A percentile compares a stretch with the other conserved stretches of the same genome.
Conservation (phyloP, 2,888 invertebrate genomes). For the Pimpla rufipes region DNA sequence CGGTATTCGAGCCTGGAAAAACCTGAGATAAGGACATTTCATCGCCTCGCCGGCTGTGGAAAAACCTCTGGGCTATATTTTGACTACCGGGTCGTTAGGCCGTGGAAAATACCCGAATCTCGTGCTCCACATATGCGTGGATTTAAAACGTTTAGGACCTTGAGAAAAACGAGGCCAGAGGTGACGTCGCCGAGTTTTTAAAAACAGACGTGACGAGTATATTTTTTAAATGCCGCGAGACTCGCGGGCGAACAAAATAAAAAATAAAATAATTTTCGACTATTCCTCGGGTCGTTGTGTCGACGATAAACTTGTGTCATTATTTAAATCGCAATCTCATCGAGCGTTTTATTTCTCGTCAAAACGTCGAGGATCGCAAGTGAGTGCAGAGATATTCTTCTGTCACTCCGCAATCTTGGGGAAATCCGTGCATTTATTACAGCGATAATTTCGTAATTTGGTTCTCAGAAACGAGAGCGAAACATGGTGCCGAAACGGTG, state of each 20-base stretch:
- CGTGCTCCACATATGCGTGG: not conserved
- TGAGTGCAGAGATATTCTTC: not conserved
- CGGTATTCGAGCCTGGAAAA: slow-evolving; percentile 7
- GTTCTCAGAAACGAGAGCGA: not conserved
- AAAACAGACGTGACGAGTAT: not conserved
- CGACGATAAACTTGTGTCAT: no score
- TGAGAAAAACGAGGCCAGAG: not conserved
- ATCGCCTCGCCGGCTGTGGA: not conserved
- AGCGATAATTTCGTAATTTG: not conserved
- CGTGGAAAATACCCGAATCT: not conserved
- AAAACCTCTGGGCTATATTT: slow-evolving; percentile 21
- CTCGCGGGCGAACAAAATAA: no score
- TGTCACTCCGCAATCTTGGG: not conserved
- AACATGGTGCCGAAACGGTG: not conserved
- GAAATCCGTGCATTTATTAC: not conserved
- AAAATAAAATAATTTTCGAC: no score
- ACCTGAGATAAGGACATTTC: slow-evolving; percentile 17
- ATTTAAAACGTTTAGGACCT: not conserved
- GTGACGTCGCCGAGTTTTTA: not conserved
- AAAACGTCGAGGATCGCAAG: not conserved
- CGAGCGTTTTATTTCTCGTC: not conserved
- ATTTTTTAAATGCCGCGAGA: no score
- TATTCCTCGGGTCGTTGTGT: no score
- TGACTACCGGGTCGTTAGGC: not conserved
- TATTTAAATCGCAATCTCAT: not conserved